phyloP scores from a whole-genome alignment of 2,888 invertebrate species.

The Dicranocentrus wangi region DNA sequence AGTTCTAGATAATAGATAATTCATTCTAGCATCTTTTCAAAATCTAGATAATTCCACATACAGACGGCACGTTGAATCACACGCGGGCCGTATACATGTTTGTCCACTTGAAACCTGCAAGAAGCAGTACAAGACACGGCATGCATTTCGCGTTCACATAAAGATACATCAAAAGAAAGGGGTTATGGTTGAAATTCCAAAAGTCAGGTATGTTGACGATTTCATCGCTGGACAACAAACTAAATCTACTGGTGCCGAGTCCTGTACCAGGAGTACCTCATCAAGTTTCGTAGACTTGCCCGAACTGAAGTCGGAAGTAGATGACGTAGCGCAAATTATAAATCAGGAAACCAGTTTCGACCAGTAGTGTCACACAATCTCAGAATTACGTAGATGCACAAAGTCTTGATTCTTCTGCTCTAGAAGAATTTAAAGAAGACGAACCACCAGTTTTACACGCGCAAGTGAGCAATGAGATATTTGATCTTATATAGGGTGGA shows the following conservation, averaged over 20 bases:
- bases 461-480: background rate
- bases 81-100: background rate
- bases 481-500: too few species aligned
- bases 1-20: background rate
- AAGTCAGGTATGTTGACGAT: background rate
- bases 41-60: constrained; percentile 14
- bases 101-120: constrained; percentile 3
- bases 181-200: constrained; percentile 7
- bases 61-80: constrained; percentile 20
- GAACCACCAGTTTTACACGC: background rate
- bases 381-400: too few species aligned
- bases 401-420: too few species aligned
- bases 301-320: background rate
- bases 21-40: too few species aligned
- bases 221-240: too few species aligned
- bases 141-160: constrained; percentile 12
- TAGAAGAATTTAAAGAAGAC: background rate
- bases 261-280: too few species aligned
- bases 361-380: too few species aligned
- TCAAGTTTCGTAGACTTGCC: background rate
- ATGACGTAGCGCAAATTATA: too few species aligned
- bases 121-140: constrained; percentile 15
- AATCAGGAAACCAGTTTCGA: too few species aligned
- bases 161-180: constrained; percentile 24
- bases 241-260: background rate